Evolutionary conservation across 2,888 invertebrate genomes (phyloP), one percentile per base, ranked within the genome.

Genomic region (Orthosia gothica): DNA sequence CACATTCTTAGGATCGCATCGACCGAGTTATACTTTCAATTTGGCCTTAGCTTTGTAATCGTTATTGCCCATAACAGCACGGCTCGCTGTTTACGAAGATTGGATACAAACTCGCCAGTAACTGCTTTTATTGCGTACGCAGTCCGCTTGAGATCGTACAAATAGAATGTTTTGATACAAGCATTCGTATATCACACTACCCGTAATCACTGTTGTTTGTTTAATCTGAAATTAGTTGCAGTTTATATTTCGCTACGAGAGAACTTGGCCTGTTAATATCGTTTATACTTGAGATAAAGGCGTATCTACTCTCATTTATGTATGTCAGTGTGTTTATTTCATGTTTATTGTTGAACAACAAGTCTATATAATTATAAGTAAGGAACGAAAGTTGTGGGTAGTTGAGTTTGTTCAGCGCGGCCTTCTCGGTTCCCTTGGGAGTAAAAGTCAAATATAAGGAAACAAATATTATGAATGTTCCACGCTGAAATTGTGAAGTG

Each of bases 1-100:
- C 93, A 94, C 92, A 93, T 94, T 93, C 92, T 92, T 92, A 89
- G 86, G 90, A 90, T 88, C 85, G 77, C 87, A 86, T 81, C 88
- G 89, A 85, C 87, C 90, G 88, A 89, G 88, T 92, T 90, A 90
- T 90, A 89, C 85, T 90, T 92, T 91, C 89, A 90, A 91, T 88
- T 87, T 84, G 79, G 74, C 79, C 76, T 79, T 86, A 85, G 86
- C 85, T 87, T 89, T 89, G 90, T 91, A 90, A 90, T 90, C 89
- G 89, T 91, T 93, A 90, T 90, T 85, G 84, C 71, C 89, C 88
- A 89, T 90, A 91, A 89, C 87, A 88, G 83, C 57, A 81, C 75
- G 77, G 79, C 74, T 85, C 84, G 86, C 82, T 90, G 89, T 91
- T 91, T 90, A 87, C 88, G 84, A 81, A 89, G 87, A 91, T 89